Percentiles rank a stretch among this genome's conserved stretches.
Evolutionary conservation across 2,113 vertebrate genomes (phyloP).

Genomic region (Murina feae): DNA sequence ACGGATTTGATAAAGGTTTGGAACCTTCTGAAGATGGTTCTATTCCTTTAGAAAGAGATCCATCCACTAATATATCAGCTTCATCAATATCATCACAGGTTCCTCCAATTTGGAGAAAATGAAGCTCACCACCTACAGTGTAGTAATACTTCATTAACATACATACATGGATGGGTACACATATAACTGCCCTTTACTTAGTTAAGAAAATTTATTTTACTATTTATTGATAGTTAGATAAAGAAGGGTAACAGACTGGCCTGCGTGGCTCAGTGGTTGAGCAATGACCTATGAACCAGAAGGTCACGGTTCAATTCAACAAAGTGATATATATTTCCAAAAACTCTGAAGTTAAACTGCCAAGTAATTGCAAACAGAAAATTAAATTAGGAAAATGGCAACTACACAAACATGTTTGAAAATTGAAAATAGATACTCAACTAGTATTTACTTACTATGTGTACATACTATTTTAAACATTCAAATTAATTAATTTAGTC

Average conservation of each 20-base stretch:
- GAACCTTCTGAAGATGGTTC: conserved; percentile 93
- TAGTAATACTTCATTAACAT: conserved; percentile 44
- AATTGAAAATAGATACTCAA: background rate
- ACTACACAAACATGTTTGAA: background rate
- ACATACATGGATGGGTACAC: background rate
- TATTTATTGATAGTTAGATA: background rate
- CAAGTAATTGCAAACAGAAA: background rate
- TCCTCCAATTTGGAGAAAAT: conserved; percentile 99
- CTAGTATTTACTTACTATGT: background rate
- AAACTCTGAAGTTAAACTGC: background rate
- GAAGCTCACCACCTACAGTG: conserved; percentile 95
- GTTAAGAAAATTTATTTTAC: conserved; percentile 21
- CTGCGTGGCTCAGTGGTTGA: no score
- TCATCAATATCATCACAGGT: conserved; percentile 97
- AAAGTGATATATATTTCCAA: background rate
- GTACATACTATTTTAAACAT: background rate
- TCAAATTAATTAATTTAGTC: conserved; percentile 9
- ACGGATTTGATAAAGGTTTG: conserved; percentile 95
- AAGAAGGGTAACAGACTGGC: background rate
- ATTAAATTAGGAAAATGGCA: background rate
- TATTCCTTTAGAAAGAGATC: conserved; percentile 93
- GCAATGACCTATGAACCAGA: no score
- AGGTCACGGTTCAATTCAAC: no score
- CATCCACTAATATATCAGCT: conserved; percentile 97
- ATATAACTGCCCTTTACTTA: background rate